A percentile compares a stretch with the other conserved stretches of the same genome.
Evolutionary conservation across 2,888 invertebrate species (phyloP).

Genomic region (Phyllotreta striolata): DNA sequence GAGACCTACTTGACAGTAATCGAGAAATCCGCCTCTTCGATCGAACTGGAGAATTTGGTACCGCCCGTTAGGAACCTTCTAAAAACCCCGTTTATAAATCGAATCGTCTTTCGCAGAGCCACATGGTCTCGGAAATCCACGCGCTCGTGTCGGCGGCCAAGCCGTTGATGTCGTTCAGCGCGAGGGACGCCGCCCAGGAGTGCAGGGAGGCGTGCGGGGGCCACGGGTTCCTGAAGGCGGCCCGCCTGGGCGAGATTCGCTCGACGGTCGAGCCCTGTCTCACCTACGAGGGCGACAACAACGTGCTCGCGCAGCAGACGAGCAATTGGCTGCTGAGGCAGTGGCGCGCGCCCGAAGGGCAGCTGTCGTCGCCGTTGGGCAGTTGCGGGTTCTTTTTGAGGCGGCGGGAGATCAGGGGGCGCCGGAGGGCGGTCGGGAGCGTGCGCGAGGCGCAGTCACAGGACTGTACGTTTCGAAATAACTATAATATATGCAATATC

Average conservation of each 20-base stretch:
- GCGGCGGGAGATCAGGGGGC: constrained; percentile 62
- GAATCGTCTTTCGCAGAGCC: constrained; percentile 62
- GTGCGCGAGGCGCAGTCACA: constrained; percentile 55
- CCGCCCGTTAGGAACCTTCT: not conserved
- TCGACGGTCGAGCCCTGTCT: constrained; percentile 89
- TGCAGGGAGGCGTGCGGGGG: constrained; percentile 89
- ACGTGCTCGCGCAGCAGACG: constrained; percentile 88
- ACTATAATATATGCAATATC: no score
- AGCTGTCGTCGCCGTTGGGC: constrained; percentile 72
- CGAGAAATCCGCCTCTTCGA: constrained; percentile 68
- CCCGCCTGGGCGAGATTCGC: constrained; percentile 84
- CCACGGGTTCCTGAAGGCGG: constrained; percentile 83
- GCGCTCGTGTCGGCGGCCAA: constrained; percentile 74
- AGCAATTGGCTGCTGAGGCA: constrained; percentile 85
- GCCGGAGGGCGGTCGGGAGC: constrained; percentile 55
- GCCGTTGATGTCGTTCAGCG: constrained; percentile 79
- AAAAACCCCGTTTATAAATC: no score
- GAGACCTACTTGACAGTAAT: constrained; percentile 73
- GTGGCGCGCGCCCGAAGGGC: constrained; percentile 64
- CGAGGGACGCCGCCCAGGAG: constrained; percentile 79
- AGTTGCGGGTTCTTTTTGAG: constrained; percentile 73
- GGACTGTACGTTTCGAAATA: constrained; percentile 55
- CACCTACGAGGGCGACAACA: constrained; percentile 95
- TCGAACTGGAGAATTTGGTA: constrained; percentile 55
- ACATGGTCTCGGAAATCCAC: constrained; percentile 74